These are phyloP conservation scores for Phyllostomus discolor DNA, from an alignment of 2,113 vertebrate species.

Conservation along the genomic window DNA sequence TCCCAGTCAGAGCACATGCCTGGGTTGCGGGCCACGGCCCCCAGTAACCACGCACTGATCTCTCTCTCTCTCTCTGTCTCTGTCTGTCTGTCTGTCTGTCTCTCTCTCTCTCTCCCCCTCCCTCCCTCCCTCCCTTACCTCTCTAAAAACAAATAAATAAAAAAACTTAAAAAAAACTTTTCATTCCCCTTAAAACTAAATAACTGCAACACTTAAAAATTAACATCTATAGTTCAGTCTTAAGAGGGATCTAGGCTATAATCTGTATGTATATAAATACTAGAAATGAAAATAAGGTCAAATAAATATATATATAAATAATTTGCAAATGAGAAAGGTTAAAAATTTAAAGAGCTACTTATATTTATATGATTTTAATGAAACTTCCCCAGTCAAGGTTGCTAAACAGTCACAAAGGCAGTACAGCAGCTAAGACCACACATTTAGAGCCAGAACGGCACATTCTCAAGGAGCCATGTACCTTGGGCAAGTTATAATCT, in stretches of 20 bases:
- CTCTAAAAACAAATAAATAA: too few relatives aligned
- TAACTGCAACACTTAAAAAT: neutral
- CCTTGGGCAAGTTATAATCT: neutral
- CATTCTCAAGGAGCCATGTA: neutral
- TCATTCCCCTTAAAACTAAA: neutral
- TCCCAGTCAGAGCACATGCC: too few relatives aligned
- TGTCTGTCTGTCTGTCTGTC: too few relatives aligned
- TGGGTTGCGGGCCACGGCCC: too few relatives aligned
- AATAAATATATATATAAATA: neutral
- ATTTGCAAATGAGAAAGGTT: neutral
- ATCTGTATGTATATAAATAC: neutral
- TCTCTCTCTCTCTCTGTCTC: too few relatives aligned
- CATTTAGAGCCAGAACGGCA: neutral
- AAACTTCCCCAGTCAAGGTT: neutral
- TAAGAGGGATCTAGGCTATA: neutral
- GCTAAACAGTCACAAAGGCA: neutral
- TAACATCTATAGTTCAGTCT: neutral
- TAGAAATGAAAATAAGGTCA: neutral
- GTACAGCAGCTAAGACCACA: neutral
- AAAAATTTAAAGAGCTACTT: neutral
- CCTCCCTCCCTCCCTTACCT: too few relatives aligned
- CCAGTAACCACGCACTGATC: too few relatives aligned
- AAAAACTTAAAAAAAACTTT: neutral
- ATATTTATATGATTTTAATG: neutral
- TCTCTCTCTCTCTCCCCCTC: too few relatives aligned